A percentile compares a stretch with the other conserved stretches of the same genome.
Conservation (phyloP, 1,140 invertebrate genomes). For the Hydropsyche tenuis region DNA sequence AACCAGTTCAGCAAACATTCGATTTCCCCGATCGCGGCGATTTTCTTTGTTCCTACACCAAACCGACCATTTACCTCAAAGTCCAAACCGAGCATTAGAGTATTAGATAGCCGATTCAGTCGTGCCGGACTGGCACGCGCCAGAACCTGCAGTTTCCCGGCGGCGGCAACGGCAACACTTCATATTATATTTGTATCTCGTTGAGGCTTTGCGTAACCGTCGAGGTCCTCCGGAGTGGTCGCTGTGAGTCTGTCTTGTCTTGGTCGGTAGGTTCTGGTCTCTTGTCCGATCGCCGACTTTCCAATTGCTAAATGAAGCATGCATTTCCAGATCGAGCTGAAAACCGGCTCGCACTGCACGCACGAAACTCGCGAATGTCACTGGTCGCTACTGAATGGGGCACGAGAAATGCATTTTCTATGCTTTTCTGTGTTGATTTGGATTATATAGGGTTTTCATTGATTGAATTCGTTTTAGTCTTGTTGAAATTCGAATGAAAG, state of each 20-base stretch:
- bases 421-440: too few species aligned
- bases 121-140: conserved; percentile 14
- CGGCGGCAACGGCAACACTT: not conserved
- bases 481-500: too few species aligned
- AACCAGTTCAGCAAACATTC: not conserved
- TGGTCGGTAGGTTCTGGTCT: not conserved
- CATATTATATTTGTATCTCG: not conserved
- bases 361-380: conserved; percentile 5
- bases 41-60: not conserved
- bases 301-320: conserved; percentile 49
- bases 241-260: conserved; percentile 11
- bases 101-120: too few species aligned
- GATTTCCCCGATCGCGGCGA: not conserved
- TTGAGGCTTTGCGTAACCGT: conserved; percentile 26
- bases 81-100: not conserved
- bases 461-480: too few species aligned
- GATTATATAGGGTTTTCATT: too few species aligned
- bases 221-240: not conserved
- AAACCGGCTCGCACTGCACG: conserved; percentile 25
- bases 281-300: conserved; percentile 39
- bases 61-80: too few species aligned
- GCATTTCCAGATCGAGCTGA: conserved; percentile 42
- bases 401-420: too few species aligned
- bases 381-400: too few species aligned
- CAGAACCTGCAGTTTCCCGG: conserved; percentile 25